Evolutionary conservation across 2,113 vertebrate genomes (phyloP), one percentile per base, ranked within the genome.

Genomic region (Cheilinus undulatus): DNA sequence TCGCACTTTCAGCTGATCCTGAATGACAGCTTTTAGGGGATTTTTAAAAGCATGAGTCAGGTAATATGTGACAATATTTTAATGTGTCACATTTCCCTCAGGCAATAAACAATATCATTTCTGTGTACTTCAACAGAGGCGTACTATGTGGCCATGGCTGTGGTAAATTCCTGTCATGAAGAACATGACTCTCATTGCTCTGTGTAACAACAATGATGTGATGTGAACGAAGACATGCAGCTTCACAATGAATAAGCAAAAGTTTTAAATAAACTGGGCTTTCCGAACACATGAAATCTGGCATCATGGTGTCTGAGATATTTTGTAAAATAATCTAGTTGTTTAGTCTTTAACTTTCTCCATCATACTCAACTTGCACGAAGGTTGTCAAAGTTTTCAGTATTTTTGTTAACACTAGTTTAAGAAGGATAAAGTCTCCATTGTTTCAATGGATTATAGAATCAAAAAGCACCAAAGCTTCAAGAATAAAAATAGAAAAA

Each of bases 1-100:
- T 17, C 68, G 36, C 51, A 58, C n/a, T 57, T 69, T 57, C 36
- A 60, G 52, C 14, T 20, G 14, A 23, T 36, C n/a, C 48, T 57
- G n/a, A 63, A 46, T 32, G 34, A 5, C 49, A 72, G 51, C 69
- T 43, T 49, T 73, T 42, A 68, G 61, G 10, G 3, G 58, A 38
- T 71, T 58, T 76, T 7, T 49, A 42, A 14, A 42, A 19, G 38
- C 51, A 52, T 23, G 20, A 51, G 53, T 62, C 67, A 24, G 14
- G 26, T 3, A 70, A 69, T 57, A 27, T 52, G 22, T 53, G 60
- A 74, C 62, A 60, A 30, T n/a, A 17, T 15, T 60, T 19, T 43
- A n/a, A 32, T 22, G 66, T 26, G 56, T 75, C 73, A 76, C 59
- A 80, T 80, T 83, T 84, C 84, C 66, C 52, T 49, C 32, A 34